phyloP scores from a whole-genome alignment of 2,113 vertebrate genomes.

The Sminthopsis crassicaudata region DNA sequence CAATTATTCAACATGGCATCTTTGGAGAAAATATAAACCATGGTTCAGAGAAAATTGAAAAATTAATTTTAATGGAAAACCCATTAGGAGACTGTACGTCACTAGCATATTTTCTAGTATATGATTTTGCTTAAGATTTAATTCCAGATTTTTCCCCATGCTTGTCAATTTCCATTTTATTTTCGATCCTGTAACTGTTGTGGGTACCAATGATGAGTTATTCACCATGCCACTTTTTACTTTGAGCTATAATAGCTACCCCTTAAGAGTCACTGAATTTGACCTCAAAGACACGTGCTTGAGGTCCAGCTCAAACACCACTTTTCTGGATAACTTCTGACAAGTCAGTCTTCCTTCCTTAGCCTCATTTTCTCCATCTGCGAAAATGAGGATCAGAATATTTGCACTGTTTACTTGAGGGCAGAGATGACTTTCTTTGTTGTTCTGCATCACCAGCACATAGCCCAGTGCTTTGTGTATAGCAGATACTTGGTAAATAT shows the following conservation, averaged over 20 bases:
- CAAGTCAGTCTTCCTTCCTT: not conserved
- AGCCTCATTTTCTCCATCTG: not conserved
- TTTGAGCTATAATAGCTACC: not conserved
- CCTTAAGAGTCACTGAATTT: not conserved
- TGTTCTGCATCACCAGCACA: not conserved
- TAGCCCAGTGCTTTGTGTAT: not conserved
- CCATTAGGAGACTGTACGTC: not conserved
- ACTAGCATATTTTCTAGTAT: constrained; percentile 14
- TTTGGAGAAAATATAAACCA: constrained; percentile 23
- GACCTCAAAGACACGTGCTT: not conserved
- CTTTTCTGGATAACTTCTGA: not conserved
- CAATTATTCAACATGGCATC: constrained; percentile 33
- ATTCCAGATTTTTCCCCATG: constrained; percentile 11
- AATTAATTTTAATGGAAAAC: constrained; percentile 10
- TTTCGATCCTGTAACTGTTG: constrained; percentile 2
- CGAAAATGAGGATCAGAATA: not conserved
- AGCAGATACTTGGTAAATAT: not conserved
- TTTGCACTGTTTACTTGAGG: not conserved
- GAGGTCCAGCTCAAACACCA: not conserved
- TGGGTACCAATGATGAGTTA: not conserved
- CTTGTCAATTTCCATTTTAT: constrained; percentile 34
- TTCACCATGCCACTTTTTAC: not conserved
- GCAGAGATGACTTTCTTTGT: not conserved
- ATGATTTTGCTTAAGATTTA: not conserved
- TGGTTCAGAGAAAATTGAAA: constrained; percentile 25